Conservation (phyloP, 1,140 invertebrate genomes). For the Leptinotarsa undecemlineata region DNA sequence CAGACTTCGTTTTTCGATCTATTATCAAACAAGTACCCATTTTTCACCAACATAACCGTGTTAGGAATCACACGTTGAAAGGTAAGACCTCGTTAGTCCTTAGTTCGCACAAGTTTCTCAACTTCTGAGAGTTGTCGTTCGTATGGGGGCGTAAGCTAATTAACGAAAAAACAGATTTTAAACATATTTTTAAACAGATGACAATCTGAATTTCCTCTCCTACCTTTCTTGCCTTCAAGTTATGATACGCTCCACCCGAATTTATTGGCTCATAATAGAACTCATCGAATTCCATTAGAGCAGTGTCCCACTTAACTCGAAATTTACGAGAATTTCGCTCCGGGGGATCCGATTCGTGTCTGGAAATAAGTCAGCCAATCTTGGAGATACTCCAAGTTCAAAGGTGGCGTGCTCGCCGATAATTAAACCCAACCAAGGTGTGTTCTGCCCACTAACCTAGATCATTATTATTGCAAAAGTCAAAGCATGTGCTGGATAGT, state of each 20-base stretch:
- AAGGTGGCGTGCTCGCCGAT: background rate
- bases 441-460: background rate
- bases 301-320: background rate
- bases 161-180: no score
- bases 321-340: background rate
- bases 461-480: background rate
- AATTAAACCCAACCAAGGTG: constrained; percentile 1
- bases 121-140: no score
- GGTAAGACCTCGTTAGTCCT: no score
- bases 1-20: no score
- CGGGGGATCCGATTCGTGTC: background rate
- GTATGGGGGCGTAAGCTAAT: no score
- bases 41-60: no score
- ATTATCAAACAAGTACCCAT: no score
- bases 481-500: background rate
- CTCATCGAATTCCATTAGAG: constrained; percentile 1
- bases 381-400: background rate
- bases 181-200: no score
- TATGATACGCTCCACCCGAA: background rate
- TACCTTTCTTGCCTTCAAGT: background rate
- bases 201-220: no score
- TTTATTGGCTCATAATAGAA: background rate
- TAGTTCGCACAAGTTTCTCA: no score
- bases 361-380: background rate
- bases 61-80: no score